phyloP scores from a whole-genome alignment of 1,140 invertebrate genomes.

The Chlorops oryzae region DNA sequence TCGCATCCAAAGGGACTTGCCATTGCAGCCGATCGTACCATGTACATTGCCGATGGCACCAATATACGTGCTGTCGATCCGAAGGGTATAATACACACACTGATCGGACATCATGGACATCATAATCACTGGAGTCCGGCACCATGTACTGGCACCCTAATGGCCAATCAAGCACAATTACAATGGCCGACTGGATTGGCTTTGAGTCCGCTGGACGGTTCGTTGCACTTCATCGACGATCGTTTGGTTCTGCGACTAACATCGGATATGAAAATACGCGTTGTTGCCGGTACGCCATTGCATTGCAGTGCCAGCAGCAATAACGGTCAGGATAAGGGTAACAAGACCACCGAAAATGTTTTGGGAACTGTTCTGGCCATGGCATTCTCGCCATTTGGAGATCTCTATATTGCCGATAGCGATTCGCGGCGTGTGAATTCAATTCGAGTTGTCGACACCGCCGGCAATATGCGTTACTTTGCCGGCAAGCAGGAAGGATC shows the following conservation, averaged over 20 bases:
- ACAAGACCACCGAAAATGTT: slow-evolving; percentile 52
- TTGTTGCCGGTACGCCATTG: slow-evolving; percentile 84
- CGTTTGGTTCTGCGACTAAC: slow-evolving; percentile 87
- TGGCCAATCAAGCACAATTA: slow-evolving; percentile 75
- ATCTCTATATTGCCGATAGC: slow-evolving; percentile 89
- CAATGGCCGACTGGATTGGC: slow-evolving; percentile 94
- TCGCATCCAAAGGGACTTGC: slow-evolving; percentile 95
- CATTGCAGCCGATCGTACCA: slow-evolving; percentile 82
- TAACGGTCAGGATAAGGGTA: slow-evolving; percentile 44
- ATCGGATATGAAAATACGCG: slow-evolving; percentile 80
- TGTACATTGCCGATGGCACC: slow-evolving; percentile 92
- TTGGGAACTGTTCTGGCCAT: slow-evolving; percentile 74
- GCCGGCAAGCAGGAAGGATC: slow-evolving; percentile 65
- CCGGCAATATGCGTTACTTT: slow-evolving; percentile 77
- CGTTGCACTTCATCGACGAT: slow-evolving; percentile 92
- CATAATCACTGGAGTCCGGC: slow-evolving; percentile 87
- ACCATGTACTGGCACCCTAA: slow-evolving; percentile 73
- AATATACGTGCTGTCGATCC: slow-evolving; percentile 88
- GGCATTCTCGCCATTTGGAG: slow-evolving; percentile 85
- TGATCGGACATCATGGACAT: slow-evolving; percentile 87
- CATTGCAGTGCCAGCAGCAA: slow-evolving; percentile 63
- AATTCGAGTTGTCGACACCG: slow-evolving; percentile 73
- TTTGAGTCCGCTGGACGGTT: slow-evolving; percentile 87
- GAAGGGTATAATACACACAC: slow-evolving; percentile 86
- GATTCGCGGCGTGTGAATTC: slow-evolving; percentile 85